These are phyloP conservation scores for Esox masquinongy DNA, from an alignment of 2,797 vertebrate species.

Conservation along the genomic window DNA sequence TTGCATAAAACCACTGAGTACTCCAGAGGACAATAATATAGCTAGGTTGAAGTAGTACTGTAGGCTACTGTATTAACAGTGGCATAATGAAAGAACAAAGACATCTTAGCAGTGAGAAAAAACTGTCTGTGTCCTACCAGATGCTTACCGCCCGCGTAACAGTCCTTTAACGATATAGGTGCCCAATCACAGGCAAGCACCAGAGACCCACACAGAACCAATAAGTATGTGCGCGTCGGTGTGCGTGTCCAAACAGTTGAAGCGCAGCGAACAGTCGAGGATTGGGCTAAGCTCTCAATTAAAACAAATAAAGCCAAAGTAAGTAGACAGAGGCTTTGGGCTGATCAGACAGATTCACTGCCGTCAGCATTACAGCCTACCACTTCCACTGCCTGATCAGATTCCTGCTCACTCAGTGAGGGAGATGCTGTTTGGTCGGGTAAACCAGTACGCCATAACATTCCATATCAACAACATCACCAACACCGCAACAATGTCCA, in stretches of 20 bases:
- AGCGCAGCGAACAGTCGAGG: not conserved
- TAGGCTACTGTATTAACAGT: not conserved
- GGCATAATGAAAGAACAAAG: not conserved
- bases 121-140: not conserved
- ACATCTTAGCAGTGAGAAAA: not conserved
- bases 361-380: not conserved
- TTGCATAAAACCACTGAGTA: not conserved
- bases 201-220: not conserved
- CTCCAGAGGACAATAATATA: not conserved
- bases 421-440: not conserved
- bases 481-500: not conserved
- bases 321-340: conserved; percentile 4
- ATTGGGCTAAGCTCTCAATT: conserved; percentile 15
- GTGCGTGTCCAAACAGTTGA: not conserved
- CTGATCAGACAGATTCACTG: conserved; percentile 5
- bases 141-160: not conserved
- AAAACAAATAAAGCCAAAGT: conserved; percentile 10
- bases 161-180: not conserved
- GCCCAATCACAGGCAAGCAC: not conserved
- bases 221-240: not conserved
- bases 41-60: not conserved
- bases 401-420: not conserved
- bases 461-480: not conserved
- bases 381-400: conserved; percentile 5
- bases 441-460: not conserved